These are phyloP conservation scores for Cyanoramphus novaezelandiae DNA, from an alignment of 2,113 vertebrate species.

Conservation along the genomic window DNA sequence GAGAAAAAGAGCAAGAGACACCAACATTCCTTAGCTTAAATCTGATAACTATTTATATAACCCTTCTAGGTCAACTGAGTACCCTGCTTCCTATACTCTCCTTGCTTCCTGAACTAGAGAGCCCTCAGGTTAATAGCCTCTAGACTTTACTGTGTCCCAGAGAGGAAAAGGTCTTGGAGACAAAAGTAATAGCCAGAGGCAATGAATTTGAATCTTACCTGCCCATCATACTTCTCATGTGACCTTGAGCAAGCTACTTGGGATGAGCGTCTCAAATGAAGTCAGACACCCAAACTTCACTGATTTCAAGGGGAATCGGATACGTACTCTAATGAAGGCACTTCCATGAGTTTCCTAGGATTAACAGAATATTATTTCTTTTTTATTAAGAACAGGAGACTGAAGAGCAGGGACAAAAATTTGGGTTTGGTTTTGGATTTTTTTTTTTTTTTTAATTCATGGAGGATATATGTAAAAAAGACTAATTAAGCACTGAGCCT, in stretches of 20 bases:
- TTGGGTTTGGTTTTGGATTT: background rate
- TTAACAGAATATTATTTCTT: background rate
- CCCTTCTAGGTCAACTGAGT: background rate
- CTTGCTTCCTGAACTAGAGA: background rate
- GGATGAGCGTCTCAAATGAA: background rate
- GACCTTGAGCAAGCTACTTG: background rate
- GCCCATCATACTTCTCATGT: accelerated
- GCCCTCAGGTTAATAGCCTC: background rate
- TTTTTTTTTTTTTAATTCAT: background rate
- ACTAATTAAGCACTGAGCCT: background rate
- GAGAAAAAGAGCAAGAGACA: background rate
- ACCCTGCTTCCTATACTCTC: background rate
- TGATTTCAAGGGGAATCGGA: background rate
- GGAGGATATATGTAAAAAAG: background rate
- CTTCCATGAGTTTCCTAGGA: background rate
- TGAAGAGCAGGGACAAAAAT: background rate
- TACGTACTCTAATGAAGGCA: background rate
- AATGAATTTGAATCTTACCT: background rate
- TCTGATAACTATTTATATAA: background rate
- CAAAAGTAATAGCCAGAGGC: background rate
- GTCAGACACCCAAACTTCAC: background rate
- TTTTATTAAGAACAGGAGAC: background rate
- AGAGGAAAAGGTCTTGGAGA: background rate
- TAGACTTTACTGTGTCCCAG: background rate
- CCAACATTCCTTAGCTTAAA: background rate